Conservation (phyloP, 2,797 vertebrate species). For the Gobionotothen gibberifrons region DNA sequence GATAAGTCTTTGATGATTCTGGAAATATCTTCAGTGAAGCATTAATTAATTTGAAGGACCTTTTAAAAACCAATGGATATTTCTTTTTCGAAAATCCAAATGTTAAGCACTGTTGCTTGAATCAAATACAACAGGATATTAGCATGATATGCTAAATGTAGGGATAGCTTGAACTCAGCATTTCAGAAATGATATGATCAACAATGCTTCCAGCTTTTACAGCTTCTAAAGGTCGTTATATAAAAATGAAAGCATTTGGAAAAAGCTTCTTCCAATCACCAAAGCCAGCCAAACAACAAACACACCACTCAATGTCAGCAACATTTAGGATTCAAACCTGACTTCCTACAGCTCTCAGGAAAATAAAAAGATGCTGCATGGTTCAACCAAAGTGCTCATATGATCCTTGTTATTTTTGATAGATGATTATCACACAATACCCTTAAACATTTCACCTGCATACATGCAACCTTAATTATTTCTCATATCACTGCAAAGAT, state of each 20-base stretch:
- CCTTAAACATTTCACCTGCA: neutral
- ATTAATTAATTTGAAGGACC: neutral
- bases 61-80: neutral
- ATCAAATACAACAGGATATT: neutral
- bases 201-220: constrained; percentile 13
- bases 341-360: neutral
- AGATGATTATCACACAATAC: neutral
- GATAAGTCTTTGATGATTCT: neutral
- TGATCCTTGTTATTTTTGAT: neutral
- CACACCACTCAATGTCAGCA: constrained; percentile 5
- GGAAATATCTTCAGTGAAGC: neutral
- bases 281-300: constrained; percentile 17
- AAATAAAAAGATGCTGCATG: neutral
- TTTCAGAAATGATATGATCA: constrained; percentile 10
- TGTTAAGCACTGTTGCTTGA: neutral
- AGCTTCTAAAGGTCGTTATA: constrained; percentile 15
- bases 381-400: neutral
- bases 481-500: neutral
- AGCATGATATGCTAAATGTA: constrained; percentile 7
- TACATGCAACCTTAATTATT: constrained; percentile 5
- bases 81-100: neutral
- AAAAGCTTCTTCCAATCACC: constrained; percentile 4
- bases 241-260: neutral
- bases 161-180: neutral
- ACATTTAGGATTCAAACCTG: neutral